A percentile compares a stretch with the other conserved stretches of the same genome.
phyloP scores from a whole-genome alignment of 2,888 invertebrate genomes.

The Aporophyla lueneburgensis region DNA sequence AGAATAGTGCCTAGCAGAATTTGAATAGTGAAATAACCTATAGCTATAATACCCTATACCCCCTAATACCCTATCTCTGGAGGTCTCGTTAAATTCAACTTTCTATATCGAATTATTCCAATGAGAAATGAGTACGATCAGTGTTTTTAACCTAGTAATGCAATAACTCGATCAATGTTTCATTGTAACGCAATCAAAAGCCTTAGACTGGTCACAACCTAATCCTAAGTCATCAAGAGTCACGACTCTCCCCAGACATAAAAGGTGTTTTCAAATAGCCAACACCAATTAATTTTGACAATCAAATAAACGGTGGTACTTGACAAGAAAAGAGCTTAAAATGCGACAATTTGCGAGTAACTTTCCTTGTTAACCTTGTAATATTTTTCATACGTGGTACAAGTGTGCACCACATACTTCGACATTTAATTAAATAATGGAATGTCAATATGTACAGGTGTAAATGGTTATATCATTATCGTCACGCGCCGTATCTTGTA shows the following conservation, averaged over 20 bases:
- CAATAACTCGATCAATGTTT: background rate
- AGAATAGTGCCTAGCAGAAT: conserved; percentile 6
- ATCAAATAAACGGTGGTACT: background rate
- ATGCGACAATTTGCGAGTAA: background rate
- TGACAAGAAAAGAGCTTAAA: background rate
- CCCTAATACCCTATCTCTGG: background rate
- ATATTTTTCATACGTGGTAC: conserved; percentile 15
- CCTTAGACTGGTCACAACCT: background rate
- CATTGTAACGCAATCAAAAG: conserved; percentile 8
- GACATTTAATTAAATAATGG: conserved; percentile 21
- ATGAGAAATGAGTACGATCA: background rate
- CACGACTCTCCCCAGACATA: background rate
- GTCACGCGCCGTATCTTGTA: conserved; percentile 1
- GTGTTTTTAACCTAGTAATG: background rate
- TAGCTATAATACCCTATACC: background rate
- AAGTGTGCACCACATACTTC: conserved; percentile 16
- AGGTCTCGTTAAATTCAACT: background rate
- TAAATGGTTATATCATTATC: conserved; percentile 6
- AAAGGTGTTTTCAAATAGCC: background rate
- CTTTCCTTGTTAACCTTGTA: conserved; percentile 21
- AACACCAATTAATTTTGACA: background rate
- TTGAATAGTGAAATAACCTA: background rate
- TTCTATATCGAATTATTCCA: background rate
- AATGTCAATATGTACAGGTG: conserved; percentile 44
- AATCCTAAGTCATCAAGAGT: background rate